phyloP scores from a whole-genome alignment of 2,113 vertebrate genomes.

The Cyanoramphus novaezelandiae region DNA sequence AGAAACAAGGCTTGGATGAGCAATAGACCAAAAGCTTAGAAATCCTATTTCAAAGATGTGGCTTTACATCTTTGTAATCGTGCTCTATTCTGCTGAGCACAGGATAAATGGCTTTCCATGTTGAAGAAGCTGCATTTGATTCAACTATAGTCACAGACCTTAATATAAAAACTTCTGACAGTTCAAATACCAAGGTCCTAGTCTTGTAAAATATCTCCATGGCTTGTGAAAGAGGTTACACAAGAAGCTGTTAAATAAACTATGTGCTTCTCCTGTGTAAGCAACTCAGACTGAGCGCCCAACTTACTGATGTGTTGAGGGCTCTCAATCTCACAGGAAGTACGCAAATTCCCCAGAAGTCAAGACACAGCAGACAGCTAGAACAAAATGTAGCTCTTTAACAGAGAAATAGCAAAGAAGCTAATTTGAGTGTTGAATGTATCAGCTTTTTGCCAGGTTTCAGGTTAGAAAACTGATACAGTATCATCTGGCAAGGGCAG shows the following conservation, averaged over 20 bases:
- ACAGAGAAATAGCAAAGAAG: neutral
- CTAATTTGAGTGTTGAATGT: neutral
- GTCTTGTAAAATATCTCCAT: neutral
- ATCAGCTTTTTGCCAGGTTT: neutral
- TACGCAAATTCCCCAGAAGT: neutral
- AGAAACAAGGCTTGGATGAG: neutral
- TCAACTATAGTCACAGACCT: neutral
- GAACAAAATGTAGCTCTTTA: neutral
- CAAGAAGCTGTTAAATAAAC: neutral
- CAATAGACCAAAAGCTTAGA: neutral
- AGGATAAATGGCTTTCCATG: neutral
- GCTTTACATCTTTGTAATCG: neutral
- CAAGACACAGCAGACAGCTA: neutral
- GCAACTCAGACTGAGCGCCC: neutral
- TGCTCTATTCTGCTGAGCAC: neutral
- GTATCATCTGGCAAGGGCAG: neutral
- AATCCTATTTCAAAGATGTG: accelerated
- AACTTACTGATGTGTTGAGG: neutral
- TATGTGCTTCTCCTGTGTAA: neutral
- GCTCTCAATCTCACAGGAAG: neutral
- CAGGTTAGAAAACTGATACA: neutral
- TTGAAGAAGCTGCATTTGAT: neutral
- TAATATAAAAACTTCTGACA: neutral
- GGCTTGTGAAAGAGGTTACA: neutral
- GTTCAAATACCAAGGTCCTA: neutral